phyloP scores from a whole-genome alignment of 2,797 vertebrate species.

The Arctocebus calabarensis region DNA sequence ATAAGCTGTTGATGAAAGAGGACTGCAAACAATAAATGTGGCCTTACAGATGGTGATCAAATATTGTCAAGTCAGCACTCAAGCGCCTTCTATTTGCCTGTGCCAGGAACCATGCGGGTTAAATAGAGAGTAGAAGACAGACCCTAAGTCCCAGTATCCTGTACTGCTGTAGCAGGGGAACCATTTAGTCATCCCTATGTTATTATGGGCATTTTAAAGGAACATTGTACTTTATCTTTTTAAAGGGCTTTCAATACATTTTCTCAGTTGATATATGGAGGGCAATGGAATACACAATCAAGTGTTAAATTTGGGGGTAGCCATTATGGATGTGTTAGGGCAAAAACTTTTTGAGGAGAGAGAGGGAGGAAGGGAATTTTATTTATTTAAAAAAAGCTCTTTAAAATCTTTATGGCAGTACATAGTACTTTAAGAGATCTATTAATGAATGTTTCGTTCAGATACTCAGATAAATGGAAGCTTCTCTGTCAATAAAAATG shows the following conservation, averaged over 20 bases:
- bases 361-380: neutral
- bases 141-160: neutral
- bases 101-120: neutral
- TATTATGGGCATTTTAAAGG: neutral
- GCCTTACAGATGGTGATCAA: neutral
- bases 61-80: neutral
- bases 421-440: slow-evolving; percentile 39
- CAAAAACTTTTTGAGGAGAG: neutral
- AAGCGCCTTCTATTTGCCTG: neutral
- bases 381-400: neutral
- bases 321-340: neutral
- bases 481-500: slow-evolving; percentile 48
- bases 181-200: neutral
- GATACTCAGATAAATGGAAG: slow-evolving; percentile 6
- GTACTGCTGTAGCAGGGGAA: neutral
- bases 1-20: neutral
- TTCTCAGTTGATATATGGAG: neutral
- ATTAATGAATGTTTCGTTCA: slow-evolving; percentile 44
- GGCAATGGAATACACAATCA: neutral
- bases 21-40: neutral
- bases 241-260: neutral
- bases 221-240: neutral
- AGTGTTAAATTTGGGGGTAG: neutral
- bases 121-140: neutral
- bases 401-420: slow-evolving; percentile 20